Percentiles rank a stretch among this genome's conserved stretches.
phyloP scores from a whole-genome alignment of 2,888 invertebrate genomes.

The Macaria liturata region DNA sequence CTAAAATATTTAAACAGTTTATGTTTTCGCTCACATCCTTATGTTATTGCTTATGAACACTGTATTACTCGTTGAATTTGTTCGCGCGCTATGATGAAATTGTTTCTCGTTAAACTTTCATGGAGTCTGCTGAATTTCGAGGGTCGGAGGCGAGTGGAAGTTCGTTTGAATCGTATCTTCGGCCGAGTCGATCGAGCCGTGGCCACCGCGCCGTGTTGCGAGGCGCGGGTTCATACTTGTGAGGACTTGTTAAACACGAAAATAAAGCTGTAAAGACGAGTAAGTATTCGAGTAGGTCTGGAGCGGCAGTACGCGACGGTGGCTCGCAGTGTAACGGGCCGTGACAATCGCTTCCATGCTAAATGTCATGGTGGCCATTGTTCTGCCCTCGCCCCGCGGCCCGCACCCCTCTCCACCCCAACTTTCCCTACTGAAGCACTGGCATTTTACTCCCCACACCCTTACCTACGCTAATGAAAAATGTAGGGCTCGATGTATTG shows the following conservation, averaged over 20 bases:
- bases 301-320: constrained; percentile 67
- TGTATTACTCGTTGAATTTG: constrained; percentile 33
- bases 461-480: constrained; percentile 68
- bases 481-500: constrained; percentile 60
- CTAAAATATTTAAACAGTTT: constrained; percentile 75
- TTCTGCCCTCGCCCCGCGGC: constrained; percentile 57
- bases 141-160: constrained; percentile 39
- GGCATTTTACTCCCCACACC: constrained; percentile 70
- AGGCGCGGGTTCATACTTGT: constrained; percentile 6
- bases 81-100: constrained; percentile 33
- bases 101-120: constrained; percentile 35
- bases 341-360: constrained; percentile 81
- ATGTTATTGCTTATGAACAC: constrained; percentile 54
- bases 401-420: constrained; percentile 51
- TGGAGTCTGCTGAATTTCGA: constrained; percentile 35
- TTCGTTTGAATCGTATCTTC: constrained; percentile 13
- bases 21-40: constrained; percentile 61
- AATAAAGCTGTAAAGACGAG: constrained; percentile 44
- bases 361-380: constrained; percentile 83
- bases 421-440: constrained; percentile 62
- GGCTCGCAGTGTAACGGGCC: constrained; percentile 73
- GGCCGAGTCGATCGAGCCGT: constrained; percentile 3
- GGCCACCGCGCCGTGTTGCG: constrained; percentile 4
- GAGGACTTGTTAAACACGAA: constrained; percentile 29
- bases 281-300: constrained; percentile 61